These are phyloP conservation scores for Moxostoma hubbsi DNA, from an alignment of 2,797 vertebrate genomes.

Conservation along the genomic window DNA sequence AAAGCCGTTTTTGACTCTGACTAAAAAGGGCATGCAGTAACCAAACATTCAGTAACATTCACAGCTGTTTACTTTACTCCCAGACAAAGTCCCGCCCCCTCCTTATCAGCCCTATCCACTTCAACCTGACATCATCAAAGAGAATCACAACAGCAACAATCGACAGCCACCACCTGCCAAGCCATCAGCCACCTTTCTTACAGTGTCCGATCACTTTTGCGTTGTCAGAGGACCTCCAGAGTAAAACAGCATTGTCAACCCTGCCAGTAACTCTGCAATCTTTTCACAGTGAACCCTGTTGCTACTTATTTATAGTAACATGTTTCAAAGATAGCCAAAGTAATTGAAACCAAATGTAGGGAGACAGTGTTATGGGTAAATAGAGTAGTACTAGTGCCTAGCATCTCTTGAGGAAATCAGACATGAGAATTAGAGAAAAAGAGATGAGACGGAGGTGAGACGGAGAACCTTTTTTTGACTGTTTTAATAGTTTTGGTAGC, in stretches of 20 bases:
- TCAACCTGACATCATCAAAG: slow-evolving; percentile 13
- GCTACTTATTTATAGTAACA: slow-evolving; percentile 79
- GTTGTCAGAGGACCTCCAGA: too few species aligned
- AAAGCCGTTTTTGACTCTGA: slow-evolving; percentile 11
- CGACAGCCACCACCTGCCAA: slow-evolving; percentile 4
- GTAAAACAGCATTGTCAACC: neutral
- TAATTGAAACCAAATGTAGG: slow-evolving; percentile 80
- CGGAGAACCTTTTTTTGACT: slow-evolving; percentile 20
- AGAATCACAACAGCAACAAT: slow-evolving; percentile 36
- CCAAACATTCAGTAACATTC: slow-evolving; percentile 19
- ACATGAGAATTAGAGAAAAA: slow-evolving; percentile 5
- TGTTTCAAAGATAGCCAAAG: slow-evolving; percentile 63
- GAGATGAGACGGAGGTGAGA: slow-evolving; percentile 15
- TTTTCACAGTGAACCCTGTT: slow-evolving; percentile 62
- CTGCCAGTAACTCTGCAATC: slow-evolving; percentile 42
- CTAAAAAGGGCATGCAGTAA: slow-evolving; percentile 34
- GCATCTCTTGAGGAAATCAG: slow-evolving; percentile 16
- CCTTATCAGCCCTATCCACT: slow-evolving; percentile 16
- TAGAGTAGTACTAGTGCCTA: slow-evolving; percentile 39
- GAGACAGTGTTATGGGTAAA: slow-evolving; percentile 58
- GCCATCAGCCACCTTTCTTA: neutral
- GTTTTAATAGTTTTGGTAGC: too few species aligned
- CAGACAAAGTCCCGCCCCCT: neutral
- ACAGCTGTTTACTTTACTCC: slow-evolving; percentile 51
- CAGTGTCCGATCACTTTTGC: neutral